Percentiles rank a stretch among this genome's conserved stretches.
Evolutionary conservation across 2,888 invertebrate species (phyloP).

Genomic region (Agrilus mali): DNA sequence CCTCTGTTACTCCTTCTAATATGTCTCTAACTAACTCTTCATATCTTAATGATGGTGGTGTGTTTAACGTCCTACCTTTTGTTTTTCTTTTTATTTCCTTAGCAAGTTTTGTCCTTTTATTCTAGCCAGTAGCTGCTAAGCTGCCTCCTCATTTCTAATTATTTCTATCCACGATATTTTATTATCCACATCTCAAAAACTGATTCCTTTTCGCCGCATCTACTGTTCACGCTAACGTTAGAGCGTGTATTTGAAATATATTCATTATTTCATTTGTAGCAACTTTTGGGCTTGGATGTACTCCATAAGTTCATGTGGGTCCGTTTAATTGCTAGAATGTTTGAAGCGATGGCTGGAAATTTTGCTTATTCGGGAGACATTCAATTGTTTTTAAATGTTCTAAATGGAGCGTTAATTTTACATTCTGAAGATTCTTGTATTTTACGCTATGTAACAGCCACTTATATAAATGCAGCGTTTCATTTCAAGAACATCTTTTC

Average conservation of each 20-base stretch:
- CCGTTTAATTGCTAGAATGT: constrained; percentile 89
- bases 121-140: no score
- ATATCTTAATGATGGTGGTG: no score
- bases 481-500: constrained; percentile 99
- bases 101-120: no score
- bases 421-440: constrained; percentile 96
- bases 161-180: no score
- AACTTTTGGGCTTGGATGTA: constrained; percentile 84
- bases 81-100: no score
- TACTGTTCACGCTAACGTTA: no score
- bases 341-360: constrained; percentile 95
- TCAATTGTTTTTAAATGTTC: constrained; percentile 91
- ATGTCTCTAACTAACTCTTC: no score
- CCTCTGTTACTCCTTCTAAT: no score
- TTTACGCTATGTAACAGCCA: constrained; percentile 89
- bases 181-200: no score
- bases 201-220: no score
- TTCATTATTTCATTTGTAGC: constrained; percentile 34
- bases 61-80: no score
- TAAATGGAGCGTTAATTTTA: constrained; percentile 90
- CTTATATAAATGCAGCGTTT: constrained; percentile 93
- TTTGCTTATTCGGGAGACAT: constrained; percentile 96
- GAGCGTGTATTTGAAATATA: not conserved
- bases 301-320: constrained; percentile 99
- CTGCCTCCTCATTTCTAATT: no score